A percentile compares a stretch with the other conserved stretches of the same genome.
These are phyloP conservation scores for Selenia dentaria DNA, from an alignment of 2,888 invertebrate genomes.

Conservation along the genomic window DNA sequence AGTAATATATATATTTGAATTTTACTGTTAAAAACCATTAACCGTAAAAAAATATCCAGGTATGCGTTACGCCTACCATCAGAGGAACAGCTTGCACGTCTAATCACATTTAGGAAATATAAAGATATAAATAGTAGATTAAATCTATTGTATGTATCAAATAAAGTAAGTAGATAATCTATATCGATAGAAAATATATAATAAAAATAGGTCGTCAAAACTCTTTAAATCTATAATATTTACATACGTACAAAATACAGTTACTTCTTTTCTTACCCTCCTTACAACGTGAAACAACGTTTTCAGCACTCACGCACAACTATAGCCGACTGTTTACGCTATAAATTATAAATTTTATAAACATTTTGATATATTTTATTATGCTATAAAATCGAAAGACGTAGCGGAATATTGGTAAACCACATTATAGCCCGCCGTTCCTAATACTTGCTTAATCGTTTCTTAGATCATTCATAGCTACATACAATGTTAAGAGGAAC, in stretches of 20 bases:
- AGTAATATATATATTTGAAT: no score
- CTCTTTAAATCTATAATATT: neutral
- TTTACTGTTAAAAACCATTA: no score
- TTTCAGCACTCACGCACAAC: conserved; percentile 21
- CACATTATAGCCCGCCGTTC: conserved; percentile 31
- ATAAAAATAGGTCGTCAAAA: no score
- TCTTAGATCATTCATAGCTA: conserved; percentile 9
- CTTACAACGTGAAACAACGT: conserved; percentile 1
- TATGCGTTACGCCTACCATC: no score
- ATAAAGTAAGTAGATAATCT: no score
- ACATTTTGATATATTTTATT: conserved; percentile 77
- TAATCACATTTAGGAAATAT: no score
- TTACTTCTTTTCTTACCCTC: neutral
- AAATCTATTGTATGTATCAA: no score
- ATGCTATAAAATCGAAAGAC: conserved; percentile 67
- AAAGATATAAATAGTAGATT: no score
- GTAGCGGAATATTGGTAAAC: conserved; percentile 48
- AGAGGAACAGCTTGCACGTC: no score
- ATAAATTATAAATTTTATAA: conserved; percentile 77
- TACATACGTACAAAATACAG: neutral
- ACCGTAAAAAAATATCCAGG: no score
- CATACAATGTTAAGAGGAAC: conserved; percentile 14
- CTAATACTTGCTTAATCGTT: conserved; percentile 16
- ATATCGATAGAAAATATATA: no score
- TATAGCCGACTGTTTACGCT: conserved; percentile 60